Evolutionary conservation across 2,113 vertebrate genomes (phyloP).

Genomic region (Agapornis roseicollis): DNA sequence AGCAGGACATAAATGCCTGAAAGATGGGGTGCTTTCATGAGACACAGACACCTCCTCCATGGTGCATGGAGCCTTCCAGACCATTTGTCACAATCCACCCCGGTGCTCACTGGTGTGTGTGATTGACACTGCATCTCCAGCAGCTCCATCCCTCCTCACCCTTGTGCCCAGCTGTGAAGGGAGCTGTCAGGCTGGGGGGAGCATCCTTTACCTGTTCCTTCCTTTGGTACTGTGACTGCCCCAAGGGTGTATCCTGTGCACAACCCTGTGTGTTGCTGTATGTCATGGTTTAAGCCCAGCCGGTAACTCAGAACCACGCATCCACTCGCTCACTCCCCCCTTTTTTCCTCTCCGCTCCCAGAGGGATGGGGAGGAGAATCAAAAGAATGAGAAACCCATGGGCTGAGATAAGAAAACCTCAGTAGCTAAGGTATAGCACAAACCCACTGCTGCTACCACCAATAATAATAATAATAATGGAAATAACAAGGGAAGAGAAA

Average conservation of each 20-base stretch:
- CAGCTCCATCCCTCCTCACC: neutral
- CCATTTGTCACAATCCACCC: accelerated
- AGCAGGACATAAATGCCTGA: neutral
- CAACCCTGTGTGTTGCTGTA: accelerated
- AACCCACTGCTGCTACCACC: too few relatives aligned
- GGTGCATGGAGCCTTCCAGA: neutral
- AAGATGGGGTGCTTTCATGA: neutral
- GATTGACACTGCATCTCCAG: neutral
- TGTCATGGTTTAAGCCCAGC: neutral
- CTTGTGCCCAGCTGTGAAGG: neutral
- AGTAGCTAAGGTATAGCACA: too few relatives aligned
- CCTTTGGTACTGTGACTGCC: neutral
- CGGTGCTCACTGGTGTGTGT: accelerated
- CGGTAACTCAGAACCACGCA: neutral
- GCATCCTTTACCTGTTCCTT: neutral
- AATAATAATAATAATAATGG: too few relatives aligned
- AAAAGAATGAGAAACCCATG: neutral
- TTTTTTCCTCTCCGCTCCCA: neutral
- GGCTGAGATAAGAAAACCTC: too few relatives aligned
- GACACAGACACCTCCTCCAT: neutral
- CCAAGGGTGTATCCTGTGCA: accelerated
- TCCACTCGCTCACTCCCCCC: neutral
- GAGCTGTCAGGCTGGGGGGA: neutral
- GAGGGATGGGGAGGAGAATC: neutral
- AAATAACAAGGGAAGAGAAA: too few relatives aligned